These are phyloP conservation scores for Parapsyche elsis DNA, from an alignment of 1,140 invertebrate genomes.

Conservation along the genomic window DNA sequence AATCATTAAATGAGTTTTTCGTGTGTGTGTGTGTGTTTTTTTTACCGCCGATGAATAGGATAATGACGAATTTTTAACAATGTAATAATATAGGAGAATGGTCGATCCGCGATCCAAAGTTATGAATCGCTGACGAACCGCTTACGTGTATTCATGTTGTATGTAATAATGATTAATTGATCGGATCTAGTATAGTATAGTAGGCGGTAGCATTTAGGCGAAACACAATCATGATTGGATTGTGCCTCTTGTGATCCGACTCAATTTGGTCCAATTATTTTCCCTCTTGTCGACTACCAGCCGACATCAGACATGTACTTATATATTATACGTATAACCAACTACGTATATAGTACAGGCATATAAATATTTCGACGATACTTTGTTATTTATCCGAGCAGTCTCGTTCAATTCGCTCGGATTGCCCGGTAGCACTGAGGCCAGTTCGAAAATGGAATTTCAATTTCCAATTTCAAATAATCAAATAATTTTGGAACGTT, in stretches of 20 bases:
- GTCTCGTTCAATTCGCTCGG: slow-evolving; percentile 11
- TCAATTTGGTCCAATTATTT: slow-evolving; percentile 46
- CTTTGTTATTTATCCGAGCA: slow-evolving; percentile 24
- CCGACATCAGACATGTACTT: neutral
- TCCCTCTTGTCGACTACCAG: slow-evolving; percentile 29
- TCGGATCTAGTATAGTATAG: slow-evolving; percentile 25
- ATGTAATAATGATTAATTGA: slow-evolving; percentile 48
- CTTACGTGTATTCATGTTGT: slow-evolving; percentile 16
- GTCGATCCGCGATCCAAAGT: neutral
- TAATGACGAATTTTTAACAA: no score
- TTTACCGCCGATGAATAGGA: no score
- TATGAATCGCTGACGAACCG: slow-evolving; percentile 19
- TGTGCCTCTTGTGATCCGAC: slow-evolving; percentile 44
- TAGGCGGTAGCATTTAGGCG: slow-evolving; percentile 47
- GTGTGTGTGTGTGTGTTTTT: no score
- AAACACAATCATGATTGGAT: slow-evolving; percentile 47
- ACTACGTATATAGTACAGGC: neutral
- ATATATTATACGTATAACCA: slow-evolving; percentile 1
- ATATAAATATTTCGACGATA: slow-evolving; percentile 12
- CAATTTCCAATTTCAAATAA: slow-evolving; percentile 55
- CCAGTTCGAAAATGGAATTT: slow-evolving; percentile 52
- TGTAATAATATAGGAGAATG: no score
- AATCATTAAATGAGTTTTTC: no score
- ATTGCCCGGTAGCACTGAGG: slow-evolving; percentile 29
- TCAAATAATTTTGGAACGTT: slow-evolving; percentile 53